Evolutionary conservation across 2,113 vertebrate species (phyloP), one percentile per base, ranked within the genome.

Genomic region (Delphinapterus leucas): DNA sequence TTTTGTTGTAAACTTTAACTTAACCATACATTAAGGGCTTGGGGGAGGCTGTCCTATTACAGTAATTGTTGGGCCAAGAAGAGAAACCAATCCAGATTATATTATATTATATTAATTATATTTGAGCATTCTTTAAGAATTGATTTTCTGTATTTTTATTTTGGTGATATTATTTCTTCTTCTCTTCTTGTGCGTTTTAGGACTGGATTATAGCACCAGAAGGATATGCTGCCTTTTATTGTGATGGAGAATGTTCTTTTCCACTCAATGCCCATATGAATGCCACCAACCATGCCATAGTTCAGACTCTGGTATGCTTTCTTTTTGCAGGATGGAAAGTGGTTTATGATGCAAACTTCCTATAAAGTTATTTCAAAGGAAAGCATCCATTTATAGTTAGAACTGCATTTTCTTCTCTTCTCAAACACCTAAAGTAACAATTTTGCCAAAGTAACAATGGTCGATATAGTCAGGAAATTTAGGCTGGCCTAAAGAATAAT

Each of bases 221-320:
- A 93, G 99, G 99, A 60, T 99, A 99, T 0, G 99, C 99, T 89
- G 99, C 99, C 0, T 99, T 99, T 98, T 99, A 99, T 94, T 99
- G 99, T 65, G 99, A 99, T 53, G 99, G 99, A 84, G 99, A 99
- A 98, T 99, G 99, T 90, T 99, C 99, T 2, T 99, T 99, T 96
- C 99, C 99, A 84, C 99, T 99, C 93, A 99, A 99, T 93, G 99
- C 99, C 44, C 99, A 99, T 95, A 99, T 99, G 99, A 99, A 99
- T 0, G 99, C 99, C 61, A 99, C 99, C 95, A 99, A 99, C 97
- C 99, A 99, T 6, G 99, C 99, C 60, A 99, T 99, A 93, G 99
- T 99, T 84, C 99, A 99, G 98, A 99, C 99, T 38, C 99, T 99
- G 99, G 99, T 99, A 98, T 67, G 99, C 89, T 93, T 93, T 80